phyloP scores from a whole-genome alignment of 1,140 invertebrate genomes.

The Coptotermes formosanus region DNA sequence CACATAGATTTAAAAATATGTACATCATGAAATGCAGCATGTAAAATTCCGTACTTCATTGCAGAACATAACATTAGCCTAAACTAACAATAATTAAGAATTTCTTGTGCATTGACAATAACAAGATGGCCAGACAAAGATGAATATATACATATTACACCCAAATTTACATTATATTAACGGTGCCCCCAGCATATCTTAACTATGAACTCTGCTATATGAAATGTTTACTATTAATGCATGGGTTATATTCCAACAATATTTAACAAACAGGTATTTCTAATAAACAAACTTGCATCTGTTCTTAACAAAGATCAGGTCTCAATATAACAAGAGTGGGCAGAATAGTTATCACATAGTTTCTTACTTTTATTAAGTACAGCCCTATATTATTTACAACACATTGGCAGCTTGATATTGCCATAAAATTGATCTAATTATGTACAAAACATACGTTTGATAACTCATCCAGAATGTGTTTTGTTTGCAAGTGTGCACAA shows the following conservation, averaged over 20 bases:
- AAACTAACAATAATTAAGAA: conserved; percentile 4
- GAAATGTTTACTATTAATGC: conserved; percentile 14
- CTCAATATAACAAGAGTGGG: conserved; percentile 31
- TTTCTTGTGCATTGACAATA: not conserved
- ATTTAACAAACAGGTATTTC: conserved; percentile 19
- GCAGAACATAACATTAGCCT: not conserved
- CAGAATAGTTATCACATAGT: conserved; percentile 30
- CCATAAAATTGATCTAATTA: not conserved
- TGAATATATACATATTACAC: not conserved
- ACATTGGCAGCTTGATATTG: not conserved
- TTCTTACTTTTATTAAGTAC: conserved; percentile 30
- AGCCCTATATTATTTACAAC: conserved; percentile 18
- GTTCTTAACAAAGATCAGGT: conserved; percentile 32
- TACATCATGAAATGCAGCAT: not conserved
- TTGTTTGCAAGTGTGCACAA: conserved; percentile 8
- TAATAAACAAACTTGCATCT: not conserved
- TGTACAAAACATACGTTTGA: not conserved
- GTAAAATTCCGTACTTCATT: not conserved
- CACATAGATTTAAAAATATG: not conserved
- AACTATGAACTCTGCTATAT: not conserved
- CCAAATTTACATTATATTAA: conserved; percentile 7
- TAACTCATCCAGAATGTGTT: not conserved
- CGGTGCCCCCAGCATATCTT: not conserved
- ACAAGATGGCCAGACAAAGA: not conserved
- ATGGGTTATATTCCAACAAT: conserved; percentile 21